Percentiles rank a stretch among this genome's conserved stretches.
Evolutionary conservation across 2,888 invertebrate genomes (phyloP).

Genomic region (Carabus problematicus): DNA sequence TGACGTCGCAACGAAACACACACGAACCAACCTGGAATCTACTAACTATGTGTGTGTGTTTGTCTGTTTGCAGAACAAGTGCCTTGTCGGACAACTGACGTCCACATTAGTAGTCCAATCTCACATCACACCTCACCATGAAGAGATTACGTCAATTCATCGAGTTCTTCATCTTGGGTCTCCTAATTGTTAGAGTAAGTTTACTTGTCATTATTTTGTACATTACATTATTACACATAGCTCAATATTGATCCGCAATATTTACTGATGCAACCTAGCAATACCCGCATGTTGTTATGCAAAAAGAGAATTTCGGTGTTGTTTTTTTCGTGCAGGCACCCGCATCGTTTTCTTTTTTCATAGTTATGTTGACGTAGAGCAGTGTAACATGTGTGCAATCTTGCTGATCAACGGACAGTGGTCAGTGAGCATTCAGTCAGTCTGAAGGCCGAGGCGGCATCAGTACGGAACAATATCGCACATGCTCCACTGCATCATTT

Average conservation of each 20-base stretch:
- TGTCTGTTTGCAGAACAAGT: conserved; percentile 16
- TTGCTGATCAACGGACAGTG: background rate
- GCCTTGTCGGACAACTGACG: background rate
- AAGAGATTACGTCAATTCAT: conserved; percentile 36
- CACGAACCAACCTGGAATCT: background rate
- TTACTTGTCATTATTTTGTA: background rate
- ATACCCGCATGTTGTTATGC: conserved; percentile 27
- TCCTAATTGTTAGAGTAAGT: conserved; percentile 35
- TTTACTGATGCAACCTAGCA: conserved; percentile 4
- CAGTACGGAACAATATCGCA: background rate
- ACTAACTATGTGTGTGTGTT: conserved; percentile 4
- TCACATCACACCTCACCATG: conserved; percentile 15
- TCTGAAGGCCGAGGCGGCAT: conserved; percentile 10
- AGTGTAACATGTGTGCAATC: background rate
- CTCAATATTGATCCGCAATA: background rate
- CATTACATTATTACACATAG: background rate
- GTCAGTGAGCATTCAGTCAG: background rate
- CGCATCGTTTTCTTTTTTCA: conserved; percentile 19
- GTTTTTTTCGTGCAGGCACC: conserved; percentile 26
- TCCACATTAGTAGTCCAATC: background rate
- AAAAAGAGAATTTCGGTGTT: conserved; percentile 18
- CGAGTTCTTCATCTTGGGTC: conserved; percentile 29
- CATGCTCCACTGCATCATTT: background rate
- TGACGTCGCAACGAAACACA: conserved; percentile 12
- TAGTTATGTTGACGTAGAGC: background rate